Conservation (phyloP, 2,888 invertebrate species). For the Microctonus brassicae region DNA sequence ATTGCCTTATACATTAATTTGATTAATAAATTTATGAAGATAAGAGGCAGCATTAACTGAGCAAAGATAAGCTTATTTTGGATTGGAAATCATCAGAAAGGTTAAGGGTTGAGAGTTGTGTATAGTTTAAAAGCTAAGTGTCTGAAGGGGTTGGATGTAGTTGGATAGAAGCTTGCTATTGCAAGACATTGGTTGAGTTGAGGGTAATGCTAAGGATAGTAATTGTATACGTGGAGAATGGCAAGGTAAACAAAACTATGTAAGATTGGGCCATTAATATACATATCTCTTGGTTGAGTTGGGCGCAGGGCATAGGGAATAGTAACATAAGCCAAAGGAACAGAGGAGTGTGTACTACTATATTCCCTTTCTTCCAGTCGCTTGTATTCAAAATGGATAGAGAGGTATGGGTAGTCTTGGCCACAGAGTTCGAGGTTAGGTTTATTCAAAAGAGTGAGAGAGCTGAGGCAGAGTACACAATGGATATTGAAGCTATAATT, state of each 20-base stretch:
- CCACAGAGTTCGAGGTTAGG: conserved; percentile 67
- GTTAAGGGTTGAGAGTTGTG: not conserved
- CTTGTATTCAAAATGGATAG: not conserved
- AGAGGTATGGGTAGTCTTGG: conserved; percentile 67
- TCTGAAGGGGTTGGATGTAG: conserved; percentile 34
- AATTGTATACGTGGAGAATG: conserved; percentile 69
- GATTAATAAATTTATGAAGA: conserved; percentile 34
- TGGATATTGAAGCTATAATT: conserved; percentile 71
- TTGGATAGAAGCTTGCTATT: conserved; percentile 46
- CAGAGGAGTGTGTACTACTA: conserved; percentile 42
- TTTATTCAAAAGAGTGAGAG: conserved; percentile 53
- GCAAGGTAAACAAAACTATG: conserved; percentile 71
- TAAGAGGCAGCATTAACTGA: not conserved
- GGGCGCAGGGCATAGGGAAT: conserved; percentile 53
- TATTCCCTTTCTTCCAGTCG: conserved; percentile 41
- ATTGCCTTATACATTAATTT: conserved; percentile 32
- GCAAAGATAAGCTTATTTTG: conserved; percentile 1
- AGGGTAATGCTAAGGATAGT: conserved; percentile 57
- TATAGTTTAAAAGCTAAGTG: conserved; percentile 38
- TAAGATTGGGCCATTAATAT: conserved; percentile 71
- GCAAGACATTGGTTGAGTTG: conserved; percentile 34
- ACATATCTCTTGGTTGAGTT: conserved; percentile 69
- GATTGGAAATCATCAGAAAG: not conserved
- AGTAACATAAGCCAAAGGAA: conserved; percentile 33
- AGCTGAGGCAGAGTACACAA: conserved; percentile 66